A percentile compares a stretch with the other conserved stretches of the same genome.
Conservation (phyloP, 1,140 invertebrate species). For the Anthonomus grandis region DNA sequence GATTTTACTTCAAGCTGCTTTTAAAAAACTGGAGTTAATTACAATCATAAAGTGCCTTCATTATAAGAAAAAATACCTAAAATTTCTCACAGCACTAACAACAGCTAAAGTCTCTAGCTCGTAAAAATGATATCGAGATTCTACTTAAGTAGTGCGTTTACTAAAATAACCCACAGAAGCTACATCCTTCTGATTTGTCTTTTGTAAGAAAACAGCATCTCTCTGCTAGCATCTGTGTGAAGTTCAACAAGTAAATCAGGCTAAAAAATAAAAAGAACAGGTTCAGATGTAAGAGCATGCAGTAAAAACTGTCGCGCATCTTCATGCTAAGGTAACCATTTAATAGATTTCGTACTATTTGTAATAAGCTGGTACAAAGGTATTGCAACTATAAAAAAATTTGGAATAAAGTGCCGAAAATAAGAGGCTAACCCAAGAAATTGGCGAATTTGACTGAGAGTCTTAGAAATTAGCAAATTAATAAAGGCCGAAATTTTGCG, state of each 20-base stretch:
- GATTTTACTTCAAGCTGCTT: conserved; percentile 38
- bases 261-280: conserved; percentile 6
- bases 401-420: conserved; percentile 13
- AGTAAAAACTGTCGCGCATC: not conserved
- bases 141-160: conserved; percentile 15
- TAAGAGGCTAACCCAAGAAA: not conserved
- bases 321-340: not conserved
- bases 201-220: conserved; percentile 41
- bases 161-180: conserved; percentile 25
- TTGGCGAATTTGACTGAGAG: not conserved
- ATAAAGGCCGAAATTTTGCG: conserved; percentile 4
- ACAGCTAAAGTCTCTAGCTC: conserved; percentile 31
- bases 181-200: conserved; percentile 28
- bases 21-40: conserved; percentile 43
- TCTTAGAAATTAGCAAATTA: not conserved
- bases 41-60: conserved; percentile 31
- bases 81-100: conserved; percentile 25
- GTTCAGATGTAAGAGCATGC: conserved; percentile 5
- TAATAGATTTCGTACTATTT: not conserved
- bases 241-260: conserved; percentile 30
- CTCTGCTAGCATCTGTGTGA: conserved; percentile 43
- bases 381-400: conserved; percentile 1
- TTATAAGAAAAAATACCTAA: conserved; percentile 20
- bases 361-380: not conserved
- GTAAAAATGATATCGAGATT: conserved; percentile 16